A percentile compares a stretch with the other conserved stretches of the same genome.
Evolutionary conservation across 2,888 invertebrate species (phyloP).

Genomic region (Morpho helenor): DNA sequence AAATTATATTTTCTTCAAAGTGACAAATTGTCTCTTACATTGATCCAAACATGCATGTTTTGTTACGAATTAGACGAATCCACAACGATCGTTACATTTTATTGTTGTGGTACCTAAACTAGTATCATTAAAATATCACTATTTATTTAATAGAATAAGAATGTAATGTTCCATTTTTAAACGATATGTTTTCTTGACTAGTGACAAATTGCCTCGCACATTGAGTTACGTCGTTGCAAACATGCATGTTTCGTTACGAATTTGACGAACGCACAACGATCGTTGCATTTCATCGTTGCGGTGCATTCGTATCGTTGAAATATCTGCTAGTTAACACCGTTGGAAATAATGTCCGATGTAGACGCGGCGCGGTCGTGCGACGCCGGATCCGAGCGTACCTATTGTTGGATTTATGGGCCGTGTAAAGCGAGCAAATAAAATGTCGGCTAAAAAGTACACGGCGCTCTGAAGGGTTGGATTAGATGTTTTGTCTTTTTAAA

Average conservation of each 20-base stretch:
- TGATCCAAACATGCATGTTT: no score
- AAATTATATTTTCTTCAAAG: no score
- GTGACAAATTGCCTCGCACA: not conserved
- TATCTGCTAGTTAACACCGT: slow-evolving; percentile 34
- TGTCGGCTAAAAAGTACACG: slow-evolving; percentile 19
- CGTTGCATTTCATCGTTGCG: slow-evolving; percentile 13
- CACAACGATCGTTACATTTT: no score
- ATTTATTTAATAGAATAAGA: no score
- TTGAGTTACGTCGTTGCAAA: not conserved
- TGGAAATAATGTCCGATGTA: slow-evolving; percentile 32
- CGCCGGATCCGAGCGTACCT: slow-evolving; percentile 15
- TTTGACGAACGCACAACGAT: slow-evolving; percentile 17
- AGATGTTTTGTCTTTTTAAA: slow-evolving; percentile 7
- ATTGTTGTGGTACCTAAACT: no score
- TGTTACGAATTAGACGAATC: no score
- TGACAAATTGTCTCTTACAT: no score
- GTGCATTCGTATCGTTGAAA: slow-evolving; percentile 25
- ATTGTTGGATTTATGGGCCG: slow-evolving; percentile 30
- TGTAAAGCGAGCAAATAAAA: slow-evolving; percentile 22
- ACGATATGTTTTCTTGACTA: not conserved
- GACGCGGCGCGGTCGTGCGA: slow-evolving; percentile 6
- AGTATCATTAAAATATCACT: no score
- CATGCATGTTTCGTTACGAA: not conserved
- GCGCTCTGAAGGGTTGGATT: slow-evolving; percentile 8
- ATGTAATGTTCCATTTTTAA: no score